Evolutionary conservation across 2,113 vertebrate genomes (phyloP).

Genomic region (Microcebus ravelobensis): DNA sequence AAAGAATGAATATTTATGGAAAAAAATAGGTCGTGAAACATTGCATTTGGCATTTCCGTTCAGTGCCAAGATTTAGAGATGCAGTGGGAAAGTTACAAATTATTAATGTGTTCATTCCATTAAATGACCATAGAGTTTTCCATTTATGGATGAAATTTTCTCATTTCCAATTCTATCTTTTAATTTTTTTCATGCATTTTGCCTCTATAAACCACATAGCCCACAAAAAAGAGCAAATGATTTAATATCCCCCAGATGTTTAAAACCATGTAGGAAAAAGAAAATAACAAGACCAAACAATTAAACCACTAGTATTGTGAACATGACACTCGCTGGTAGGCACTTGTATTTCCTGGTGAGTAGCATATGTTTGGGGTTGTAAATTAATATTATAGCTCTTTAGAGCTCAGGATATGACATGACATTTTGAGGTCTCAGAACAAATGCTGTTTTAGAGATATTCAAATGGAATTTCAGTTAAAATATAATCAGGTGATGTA

Average conservation of each 20-base stretch:
- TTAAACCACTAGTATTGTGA: background rate
- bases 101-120: slow-evolving; percentile 61
- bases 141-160: slow-evolving; percentile 70
- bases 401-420: background rate
- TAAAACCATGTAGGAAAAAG: slow-evolving; percentile 37
- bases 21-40: slow-evolving; percentile 69
- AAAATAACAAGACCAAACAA: slow-evolving; percentile 35
- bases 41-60: slow-evolving; percentile 74
- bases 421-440: slow-evolving; percentile 16
- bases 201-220: slow-evolving; percentile 1
- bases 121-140: slow-evolving; percentile 65
- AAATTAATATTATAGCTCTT: slow-evolving; percentile 20
- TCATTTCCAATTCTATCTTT: slow-evolving; percentile 62
- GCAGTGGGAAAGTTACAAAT: slow-evolving; percentile 56
- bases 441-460: background rate
- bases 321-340: background rate
- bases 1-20: slow-evolving; percentile 75
- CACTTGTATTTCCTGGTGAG: background rate
- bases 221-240: slow-evolving; percentile 32
- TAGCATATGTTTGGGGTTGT: background rate
- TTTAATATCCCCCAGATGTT: slow-evolving; percentile 53
- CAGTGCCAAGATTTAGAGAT: slow-evolving; percentile 53
- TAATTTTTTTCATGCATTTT: background rate
- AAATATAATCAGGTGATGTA: background rate
- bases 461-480: background rate